A percentile compares a stretch with the other conserved stretches of the same genome.
phyloP scores from a whole-genome alignment of 2,113 vertebrate genomes.

The Columba janthina region DNA sequence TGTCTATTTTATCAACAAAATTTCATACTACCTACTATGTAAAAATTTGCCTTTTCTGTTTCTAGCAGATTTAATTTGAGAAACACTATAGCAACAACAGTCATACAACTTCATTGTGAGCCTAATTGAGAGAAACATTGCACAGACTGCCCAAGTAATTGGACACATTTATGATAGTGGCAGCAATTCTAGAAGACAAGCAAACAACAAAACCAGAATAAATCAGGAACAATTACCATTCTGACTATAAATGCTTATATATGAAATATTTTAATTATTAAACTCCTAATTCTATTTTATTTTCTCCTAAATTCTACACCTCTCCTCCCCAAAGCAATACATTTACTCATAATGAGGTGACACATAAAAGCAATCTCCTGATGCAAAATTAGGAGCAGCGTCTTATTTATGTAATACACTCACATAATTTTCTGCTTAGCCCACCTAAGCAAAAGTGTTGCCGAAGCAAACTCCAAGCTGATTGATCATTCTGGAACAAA shows the following conservation, averaged over 20 bases:
- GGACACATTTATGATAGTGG: neutral
- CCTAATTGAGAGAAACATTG: neutral
- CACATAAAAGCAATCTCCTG: neutral
- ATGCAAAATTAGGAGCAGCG: neutral
- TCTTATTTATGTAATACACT: neutral
- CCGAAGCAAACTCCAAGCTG: neutral
- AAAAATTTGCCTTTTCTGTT: neutral
- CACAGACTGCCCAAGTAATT: neutral
- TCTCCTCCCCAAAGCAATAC: neutral
- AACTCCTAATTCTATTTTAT: neutral
- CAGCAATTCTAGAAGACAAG: neutral
- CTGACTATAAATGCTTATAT: neutral
- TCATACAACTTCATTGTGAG: neutral
- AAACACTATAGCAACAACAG: neutral
- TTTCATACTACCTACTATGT: neutral
- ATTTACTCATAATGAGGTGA: slow-evolving; percentile 17
- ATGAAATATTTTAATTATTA: slow-evolving; percentile 25
- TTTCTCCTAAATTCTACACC: neutral
- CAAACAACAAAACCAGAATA: neutral
- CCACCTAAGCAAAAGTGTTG: neutral
- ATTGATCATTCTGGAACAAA: neutral
- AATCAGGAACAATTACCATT: neutral
- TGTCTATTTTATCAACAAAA: neutral
- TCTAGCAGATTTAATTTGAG: neutral
- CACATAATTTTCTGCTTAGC: slow-evolving; percentile 3